These are phyloP conservation scores for Varecia variegata DNA, from an alignment of 2,797 vertebrate genomes.

Conservation along the genomic window DNA sequence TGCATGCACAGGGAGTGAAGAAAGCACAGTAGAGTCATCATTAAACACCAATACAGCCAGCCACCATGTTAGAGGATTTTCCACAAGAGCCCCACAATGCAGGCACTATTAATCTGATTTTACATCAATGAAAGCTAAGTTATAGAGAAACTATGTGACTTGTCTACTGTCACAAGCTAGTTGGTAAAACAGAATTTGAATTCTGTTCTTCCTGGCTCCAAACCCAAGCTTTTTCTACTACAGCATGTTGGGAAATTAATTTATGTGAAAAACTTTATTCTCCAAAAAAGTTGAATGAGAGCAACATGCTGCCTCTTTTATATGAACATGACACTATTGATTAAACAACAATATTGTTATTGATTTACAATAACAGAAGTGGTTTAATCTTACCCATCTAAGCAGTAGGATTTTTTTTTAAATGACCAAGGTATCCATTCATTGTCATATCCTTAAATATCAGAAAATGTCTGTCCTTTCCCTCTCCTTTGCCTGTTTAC, in stretches of 20 bases:
- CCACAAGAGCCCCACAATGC: background rate
- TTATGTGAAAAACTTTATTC: background rate
- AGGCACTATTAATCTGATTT: background rate
- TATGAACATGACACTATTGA: background rate
- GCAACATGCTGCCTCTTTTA: background rate
- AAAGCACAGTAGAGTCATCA: background rate
- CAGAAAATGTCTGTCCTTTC: background rate
- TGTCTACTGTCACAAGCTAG: background rate
- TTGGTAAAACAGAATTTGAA: background rate
- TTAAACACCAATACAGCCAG: background rate
- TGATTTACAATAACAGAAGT: background rate
- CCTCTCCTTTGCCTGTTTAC: background rate
- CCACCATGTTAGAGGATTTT: background rate
- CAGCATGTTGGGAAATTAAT: background rate
- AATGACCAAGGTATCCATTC: background rate
- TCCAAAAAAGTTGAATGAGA: background rate
- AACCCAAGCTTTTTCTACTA: background rate
- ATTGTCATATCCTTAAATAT: background rate
- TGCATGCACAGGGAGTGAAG: fast-evolving
- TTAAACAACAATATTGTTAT: background rate
- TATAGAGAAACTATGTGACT: background rate
- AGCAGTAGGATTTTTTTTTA: background rate
- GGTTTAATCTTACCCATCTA: background rate
- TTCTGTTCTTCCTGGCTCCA: background rate
- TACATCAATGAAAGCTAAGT: background rate